These are phyloP conservation scores for Ictalurus furcatus DNA, from an alignment of 2,113 vertebrate species.

Conservation along the genomic window DNA sequence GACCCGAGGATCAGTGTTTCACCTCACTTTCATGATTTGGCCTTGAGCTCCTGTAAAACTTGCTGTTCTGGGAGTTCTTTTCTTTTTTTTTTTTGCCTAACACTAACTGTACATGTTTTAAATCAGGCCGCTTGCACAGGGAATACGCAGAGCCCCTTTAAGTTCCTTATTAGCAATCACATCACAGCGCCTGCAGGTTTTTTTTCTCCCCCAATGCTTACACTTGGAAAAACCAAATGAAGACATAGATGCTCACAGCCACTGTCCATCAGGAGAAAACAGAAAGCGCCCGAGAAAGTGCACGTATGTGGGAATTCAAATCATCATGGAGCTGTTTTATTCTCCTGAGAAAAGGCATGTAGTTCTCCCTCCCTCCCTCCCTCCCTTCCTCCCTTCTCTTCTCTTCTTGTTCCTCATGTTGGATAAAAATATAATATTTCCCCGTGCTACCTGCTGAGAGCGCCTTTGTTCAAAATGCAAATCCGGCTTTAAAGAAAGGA, in stretches of 20 bases:
- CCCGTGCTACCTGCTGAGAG: slow-evolving; percentile 3
- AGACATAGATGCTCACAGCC: background rate
- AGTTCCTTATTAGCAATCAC: slow-evolving; percentile 7
- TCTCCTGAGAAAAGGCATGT: background rate
- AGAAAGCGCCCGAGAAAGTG: background rate
- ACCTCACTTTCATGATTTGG: background rate
- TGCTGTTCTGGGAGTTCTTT: too few relatives aligned
- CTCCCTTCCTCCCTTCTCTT: background rate
- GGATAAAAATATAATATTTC: slow-evolving; percentile 29
- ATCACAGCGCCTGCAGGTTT: background rate
- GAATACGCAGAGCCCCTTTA: background rate
- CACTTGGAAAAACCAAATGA: background rate
- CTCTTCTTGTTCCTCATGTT: background rate
- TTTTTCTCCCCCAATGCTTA: background rate
- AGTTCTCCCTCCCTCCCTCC: background rate
- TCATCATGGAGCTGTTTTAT: background rate
- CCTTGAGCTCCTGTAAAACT: slow-evolving; percentile 9
- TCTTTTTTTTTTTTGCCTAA: background rate
- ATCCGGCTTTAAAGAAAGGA: background rate
- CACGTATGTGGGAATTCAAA: background rate
- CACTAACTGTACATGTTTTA: background rate
- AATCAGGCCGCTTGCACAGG: background rate
- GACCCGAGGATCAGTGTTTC: background rate
- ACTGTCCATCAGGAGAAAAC: background rate
- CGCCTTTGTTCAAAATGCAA: slow-evolving; percentile 16